Evolutionary conservation across 1,140 invertebrate species (phyloP), one percentile per base, ranked within the genome.

Genomic region (Protaetia brevitarsis): DNA sequence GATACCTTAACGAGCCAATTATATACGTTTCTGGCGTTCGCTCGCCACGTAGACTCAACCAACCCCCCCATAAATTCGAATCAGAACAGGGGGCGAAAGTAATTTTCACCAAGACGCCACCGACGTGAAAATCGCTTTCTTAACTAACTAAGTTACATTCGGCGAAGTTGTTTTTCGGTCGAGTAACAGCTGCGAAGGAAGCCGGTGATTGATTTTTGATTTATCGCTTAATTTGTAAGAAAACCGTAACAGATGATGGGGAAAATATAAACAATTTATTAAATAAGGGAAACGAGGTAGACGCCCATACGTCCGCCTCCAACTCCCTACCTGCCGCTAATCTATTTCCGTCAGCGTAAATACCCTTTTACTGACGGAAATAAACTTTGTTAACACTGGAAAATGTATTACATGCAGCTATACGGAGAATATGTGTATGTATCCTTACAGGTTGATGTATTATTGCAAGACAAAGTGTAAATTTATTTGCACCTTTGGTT

Each of bases 181-280:
- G 19, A 45, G 63, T 26, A 64, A 56, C 63, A 64, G 63, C 63
- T 64, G 63, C 51, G 51, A 64, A 56, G 19, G 63, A 64, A 64
- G 34, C 27, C 51, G 29, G 63, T 64, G 63, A 64, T 64, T 64
- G 63, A 64, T 64, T 64, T 64, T 51, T 64, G 63, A 64, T 64
- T 64, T 64, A 64, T 64, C 41, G 63, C 63, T 64, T 51, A 64
- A 64, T 64, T 64, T 64, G 29, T 64, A 64, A 64, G 41, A 51
- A 51, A 51, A 51, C 41, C 26, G 41, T 26, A 51, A 51, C 41
- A 51, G 41, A 51, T 51, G 41, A 51, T 51, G 41, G 41, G 41
- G 41, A 51, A 51, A 51, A 51, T 51, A 16, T 51, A 51, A 51
- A 51, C 41, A 51, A 51, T 51, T 51, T 51, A 51, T 51, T 51